A percentile compares a stretch with the other conserved stretches of the same genome.
These are phyloP conservation scores for Tetramorium alpestre DNA, from an alignment of 1,140 invertebrate species.

Conservation along the genomic window DNA sequence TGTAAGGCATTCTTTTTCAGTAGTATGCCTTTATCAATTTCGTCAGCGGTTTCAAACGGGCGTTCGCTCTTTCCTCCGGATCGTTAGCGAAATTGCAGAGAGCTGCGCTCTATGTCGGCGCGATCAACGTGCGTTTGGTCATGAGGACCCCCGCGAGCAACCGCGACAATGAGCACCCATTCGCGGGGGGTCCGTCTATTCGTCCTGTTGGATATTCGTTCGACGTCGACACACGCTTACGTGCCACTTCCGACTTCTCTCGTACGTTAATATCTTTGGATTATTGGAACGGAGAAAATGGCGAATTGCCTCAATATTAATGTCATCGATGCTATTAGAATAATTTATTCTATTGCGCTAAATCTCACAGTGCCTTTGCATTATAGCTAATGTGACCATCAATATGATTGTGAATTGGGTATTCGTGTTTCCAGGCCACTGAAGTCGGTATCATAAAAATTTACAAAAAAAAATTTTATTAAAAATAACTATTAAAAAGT, in stretches of 20 bases:
- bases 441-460: background rate
- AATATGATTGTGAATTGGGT: background rate
- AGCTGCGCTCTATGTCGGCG: conserved; percentile 47
- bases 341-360: background rate
- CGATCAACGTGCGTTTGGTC: conserved; percentile 54
- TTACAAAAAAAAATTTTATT: background rate
- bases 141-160: conserved; percentile 69
- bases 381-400: background rate
- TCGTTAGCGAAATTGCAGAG: conserved; percentile 63
- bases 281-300: conserved; percentile 12
- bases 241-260: conserved; percentile 57
- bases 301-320: conserved; percentile 13
- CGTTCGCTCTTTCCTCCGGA: conserved; percentile 50
- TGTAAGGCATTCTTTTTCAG: background rate
- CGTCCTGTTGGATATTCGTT: conserved; percentile 59
- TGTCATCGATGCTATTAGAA: background rate
- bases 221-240: conserved; percentile 61
- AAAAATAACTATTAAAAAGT: background rate
- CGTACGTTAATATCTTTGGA: conserved; percentile 6
- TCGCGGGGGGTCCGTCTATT: conserved; percentile 70
- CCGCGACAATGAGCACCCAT: conserved; percentile 72
- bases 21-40: background rate
- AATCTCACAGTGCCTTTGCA: background rate
- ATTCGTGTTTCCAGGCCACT: background rate
- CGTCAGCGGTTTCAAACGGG: background rate